Conservation (phyloP, 2,888 invertebrate genomes). For the Drosophila mayaguana region DNA sequence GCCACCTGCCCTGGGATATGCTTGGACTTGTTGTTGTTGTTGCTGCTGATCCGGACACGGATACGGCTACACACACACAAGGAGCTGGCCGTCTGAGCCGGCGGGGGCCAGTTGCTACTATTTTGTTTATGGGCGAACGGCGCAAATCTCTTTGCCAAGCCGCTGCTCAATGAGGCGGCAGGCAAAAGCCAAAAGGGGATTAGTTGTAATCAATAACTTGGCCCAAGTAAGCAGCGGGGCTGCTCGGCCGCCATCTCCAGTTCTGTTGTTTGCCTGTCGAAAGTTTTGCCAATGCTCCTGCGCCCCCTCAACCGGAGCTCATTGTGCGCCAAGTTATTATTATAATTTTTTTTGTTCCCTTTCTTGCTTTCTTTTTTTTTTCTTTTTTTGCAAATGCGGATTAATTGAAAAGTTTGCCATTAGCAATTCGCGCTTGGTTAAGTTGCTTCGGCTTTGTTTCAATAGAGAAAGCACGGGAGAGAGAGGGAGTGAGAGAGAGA, state of each 20-base stretch:
- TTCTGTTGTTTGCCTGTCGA: conserved; percentile 71
- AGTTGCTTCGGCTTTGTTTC: conserved; percentile 50
- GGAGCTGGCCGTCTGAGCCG: conserved; percentile 51
- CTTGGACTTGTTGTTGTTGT: neutral
- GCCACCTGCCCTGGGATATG: conserved; percentile 60
- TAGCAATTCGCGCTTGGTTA: conserved; percentile 77
- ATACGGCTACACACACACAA: conserved; percentile 20
- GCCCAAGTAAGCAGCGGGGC: conserved; percentile 44
- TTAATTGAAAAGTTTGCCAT: conserved; percentile 80
- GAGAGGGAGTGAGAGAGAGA: neutral
- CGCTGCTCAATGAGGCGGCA: conserved; percentile 78
- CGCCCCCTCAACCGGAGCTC: neutral
- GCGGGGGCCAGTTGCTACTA: conserved; percentile 52
- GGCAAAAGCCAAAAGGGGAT: conserved; percentile 79
- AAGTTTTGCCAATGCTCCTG: conserved; percentile 46
- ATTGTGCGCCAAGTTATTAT: conserved; percentile 67
- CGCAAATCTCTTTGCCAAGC: conserved; percentile 65
- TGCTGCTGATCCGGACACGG: conserved; percentile 41
- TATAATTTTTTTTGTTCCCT: conserved; percentile 70
- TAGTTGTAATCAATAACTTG: conserved; percentile 81
- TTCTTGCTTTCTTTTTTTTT: neutral
- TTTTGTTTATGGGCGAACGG: conserved; percentile 70
- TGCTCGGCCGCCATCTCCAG: conserved; percentile 2
- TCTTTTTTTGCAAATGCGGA: conserved; percentile 67
- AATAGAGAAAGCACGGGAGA: neutral